A percentile compares a stretch with the other conserved stretches of the same genome.
These are phyloP conservation scores for Periphyllus acericola DNA, from an alignment of 2,888 invertebrate species.

Conservation along the genomic window DNA sequence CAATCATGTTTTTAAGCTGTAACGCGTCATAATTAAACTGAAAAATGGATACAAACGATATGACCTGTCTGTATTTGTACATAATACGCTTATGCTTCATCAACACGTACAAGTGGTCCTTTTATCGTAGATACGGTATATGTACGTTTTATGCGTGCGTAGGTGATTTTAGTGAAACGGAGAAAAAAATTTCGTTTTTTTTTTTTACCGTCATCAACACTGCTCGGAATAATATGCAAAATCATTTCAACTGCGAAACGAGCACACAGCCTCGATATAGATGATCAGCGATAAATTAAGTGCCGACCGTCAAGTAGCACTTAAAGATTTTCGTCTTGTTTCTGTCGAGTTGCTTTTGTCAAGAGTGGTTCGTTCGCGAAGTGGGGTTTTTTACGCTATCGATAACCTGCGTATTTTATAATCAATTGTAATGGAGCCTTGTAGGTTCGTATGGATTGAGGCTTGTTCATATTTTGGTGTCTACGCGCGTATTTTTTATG, in stretches of 20 bases:
- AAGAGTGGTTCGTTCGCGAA: neutral
- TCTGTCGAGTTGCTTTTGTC: neutral
- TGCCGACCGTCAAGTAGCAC: slow-evolving; percentile 18
- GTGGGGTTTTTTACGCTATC: neutral
- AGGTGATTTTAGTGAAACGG: neutral
- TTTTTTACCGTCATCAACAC: neutral
- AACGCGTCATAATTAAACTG: no score
- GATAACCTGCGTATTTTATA: neutral
- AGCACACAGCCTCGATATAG: neutral
- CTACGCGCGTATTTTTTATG: neutral
- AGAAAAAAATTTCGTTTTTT: neutral
- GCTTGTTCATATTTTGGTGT: no score
- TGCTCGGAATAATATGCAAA: neutral
- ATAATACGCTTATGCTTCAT: no score
- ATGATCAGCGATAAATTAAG: slow-evolving; percentile 40
- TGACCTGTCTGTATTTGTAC: no score
- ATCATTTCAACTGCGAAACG: neutral
- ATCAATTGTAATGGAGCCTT: neutral
- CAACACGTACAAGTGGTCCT: no score
- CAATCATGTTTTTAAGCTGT: no score
- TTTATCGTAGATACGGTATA: no score
- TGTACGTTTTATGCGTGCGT: neutral
- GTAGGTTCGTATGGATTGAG: no score
- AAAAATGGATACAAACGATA: no score
- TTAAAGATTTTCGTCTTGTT: slow-evolving; percentile 18